Conservation (phyloP, 1,140 invertebrate genomes). For the Apis cerana region DNA sequence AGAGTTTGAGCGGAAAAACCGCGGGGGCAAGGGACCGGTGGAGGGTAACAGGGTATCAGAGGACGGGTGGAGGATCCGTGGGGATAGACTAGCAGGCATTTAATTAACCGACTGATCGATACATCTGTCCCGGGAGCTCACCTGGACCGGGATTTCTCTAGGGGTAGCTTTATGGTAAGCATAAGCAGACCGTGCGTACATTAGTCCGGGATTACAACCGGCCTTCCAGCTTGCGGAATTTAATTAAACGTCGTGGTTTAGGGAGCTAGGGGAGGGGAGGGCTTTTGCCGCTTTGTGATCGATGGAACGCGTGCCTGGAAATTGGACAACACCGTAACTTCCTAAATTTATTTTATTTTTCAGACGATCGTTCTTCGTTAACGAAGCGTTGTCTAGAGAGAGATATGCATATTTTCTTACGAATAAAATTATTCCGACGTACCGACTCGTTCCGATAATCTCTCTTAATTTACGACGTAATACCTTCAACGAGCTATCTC, state of each 20-base stretch:
- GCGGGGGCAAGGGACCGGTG: slow-evolving; percentile 24
- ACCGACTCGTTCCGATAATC: no score
- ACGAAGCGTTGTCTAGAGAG: no score
- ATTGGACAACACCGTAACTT: not conserved
- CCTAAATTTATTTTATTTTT: no score
- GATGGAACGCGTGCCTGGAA: not conserved
- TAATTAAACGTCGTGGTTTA: slow-evolving; percentile 48
- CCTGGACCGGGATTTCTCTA: slow-evolving; percentile 61
- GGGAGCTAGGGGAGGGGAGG: no score
- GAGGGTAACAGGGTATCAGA: slow-evolving; percentile 51
- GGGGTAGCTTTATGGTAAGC: slow-evolving; percentile 55
- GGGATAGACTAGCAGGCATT: slow-evolving; percentile 43
- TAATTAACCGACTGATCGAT: slow-evolving; percentile 67
- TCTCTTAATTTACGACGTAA: no score
- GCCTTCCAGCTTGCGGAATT: slow-evolving; percentile 19
- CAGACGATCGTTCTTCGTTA: no score
- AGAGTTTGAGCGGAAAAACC: slow-evolving; percentile 20
- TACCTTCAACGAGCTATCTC: no score
- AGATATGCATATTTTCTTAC: no score
- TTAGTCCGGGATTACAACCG: slow-evolving; percentile 48
- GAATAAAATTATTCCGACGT: no score
- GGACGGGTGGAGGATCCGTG: slow-evolving; percentile 8
- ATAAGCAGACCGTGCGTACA: slow-evolving; percentile 32
- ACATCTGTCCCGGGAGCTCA: slow-evolving; percentile 64
- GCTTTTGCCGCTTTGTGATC: not conserved